phyloP scores from a whole-genome alignment of 2,113 vertebrate species.

The Amia ocellicauda region DNA sequence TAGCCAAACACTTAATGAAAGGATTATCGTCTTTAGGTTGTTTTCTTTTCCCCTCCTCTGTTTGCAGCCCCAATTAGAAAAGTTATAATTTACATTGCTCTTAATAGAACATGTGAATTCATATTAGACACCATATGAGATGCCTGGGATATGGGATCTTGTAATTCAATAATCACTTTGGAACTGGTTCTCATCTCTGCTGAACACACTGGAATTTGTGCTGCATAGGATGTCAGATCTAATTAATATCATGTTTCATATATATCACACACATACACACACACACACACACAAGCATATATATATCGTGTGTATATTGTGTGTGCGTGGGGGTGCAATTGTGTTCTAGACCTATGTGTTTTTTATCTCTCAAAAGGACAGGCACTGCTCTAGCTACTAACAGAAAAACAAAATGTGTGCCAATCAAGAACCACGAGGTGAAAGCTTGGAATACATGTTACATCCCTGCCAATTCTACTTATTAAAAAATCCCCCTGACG shows the following conservation, averaged over 20 bases:
- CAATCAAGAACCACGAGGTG: background rate
- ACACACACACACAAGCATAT: too few species aligned
- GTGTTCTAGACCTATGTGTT: background rate
- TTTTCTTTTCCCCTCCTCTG: constrained; percentile 24
- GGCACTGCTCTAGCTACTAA: too few species aligned
- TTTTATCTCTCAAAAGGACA: too few species aligned
- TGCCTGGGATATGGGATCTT: background rate
- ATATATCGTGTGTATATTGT: too few species aligned
- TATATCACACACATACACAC: too few species aligned
- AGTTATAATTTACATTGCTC: background rate
- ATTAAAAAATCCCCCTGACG: too few species aligned
- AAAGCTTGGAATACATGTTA: too few species aligned
- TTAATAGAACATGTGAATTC: constrained; percentile 6
- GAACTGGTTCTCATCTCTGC: background rate
- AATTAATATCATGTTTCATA: too few species aligned
- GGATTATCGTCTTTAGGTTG: constrained; percentile 36
- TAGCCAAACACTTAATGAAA: constrained; percentile 25
- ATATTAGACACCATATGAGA: background rate
- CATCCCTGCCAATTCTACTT: too few species aligned
- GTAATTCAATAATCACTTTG: background rate
- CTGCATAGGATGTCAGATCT: too few species aligned
- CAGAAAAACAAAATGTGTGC: too few species aligned
- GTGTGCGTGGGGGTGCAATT: too few species aligned
- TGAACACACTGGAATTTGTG: background rate
- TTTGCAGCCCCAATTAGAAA: background rate